Conservation (phyloP, 2,888 invertebrate species). For the Sarcophaga rosellei region DNA sequence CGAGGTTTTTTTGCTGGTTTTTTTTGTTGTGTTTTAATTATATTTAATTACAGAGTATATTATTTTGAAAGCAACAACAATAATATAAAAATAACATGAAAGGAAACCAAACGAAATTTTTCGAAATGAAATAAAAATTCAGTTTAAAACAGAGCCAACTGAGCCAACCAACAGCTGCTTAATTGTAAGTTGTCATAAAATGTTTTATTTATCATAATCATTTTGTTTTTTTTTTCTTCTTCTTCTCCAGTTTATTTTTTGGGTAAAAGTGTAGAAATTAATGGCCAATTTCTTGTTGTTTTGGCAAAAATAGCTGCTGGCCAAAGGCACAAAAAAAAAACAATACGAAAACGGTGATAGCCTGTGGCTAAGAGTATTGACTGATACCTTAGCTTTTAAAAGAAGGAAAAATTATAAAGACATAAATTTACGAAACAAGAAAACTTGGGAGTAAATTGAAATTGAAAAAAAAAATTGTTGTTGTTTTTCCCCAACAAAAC, state of each 20-base stretch:
- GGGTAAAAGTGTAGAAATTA: constrained; percentile 38
- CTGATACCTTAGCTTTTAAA: background rate
- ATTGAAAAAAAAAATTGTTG: background rate
- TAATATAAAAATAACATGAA: constrained; percentile 12
- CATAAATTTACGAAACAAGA: background rate
- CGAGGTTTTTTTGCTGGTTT: background rate
- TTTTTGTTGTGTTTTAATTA: constrained; percentile 51
- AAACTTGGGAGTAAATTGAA: background rate
- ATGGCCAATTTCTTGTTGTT: constrained; percentile 44
- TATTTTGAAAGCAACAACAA: too few relatives aligned
- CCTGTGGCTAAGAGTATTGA: background rate
- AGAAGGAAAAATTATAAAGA: background rate
- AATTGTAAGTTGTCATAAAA: constrained; percentile 62
- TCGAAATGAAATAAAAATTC: background rate
- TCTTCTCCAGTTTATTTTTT: background rate
- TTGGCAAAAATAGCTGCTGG: constrained; percentile 1
- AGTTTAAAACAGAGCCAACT: too few relatives aligned
- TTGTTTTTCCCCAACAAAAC: background rate
- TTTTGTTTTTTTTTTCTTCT: constrained; percentile 5
- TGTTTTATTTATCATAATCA: constrained; percentile 62
- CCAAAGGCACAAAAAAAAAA: constrained; percentile 15
- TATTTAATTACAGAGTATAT: constrained; percentile 62
- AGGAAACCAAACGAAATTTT: background rate
- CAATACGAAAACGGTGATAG: too few relatives aligned
- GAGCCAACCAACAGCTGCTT: constrained; percentile 56